phyloP scores from a whole-genome alignment of 2,113 vertebrate genomes.

The Myiopsitta monachus region DNA sequence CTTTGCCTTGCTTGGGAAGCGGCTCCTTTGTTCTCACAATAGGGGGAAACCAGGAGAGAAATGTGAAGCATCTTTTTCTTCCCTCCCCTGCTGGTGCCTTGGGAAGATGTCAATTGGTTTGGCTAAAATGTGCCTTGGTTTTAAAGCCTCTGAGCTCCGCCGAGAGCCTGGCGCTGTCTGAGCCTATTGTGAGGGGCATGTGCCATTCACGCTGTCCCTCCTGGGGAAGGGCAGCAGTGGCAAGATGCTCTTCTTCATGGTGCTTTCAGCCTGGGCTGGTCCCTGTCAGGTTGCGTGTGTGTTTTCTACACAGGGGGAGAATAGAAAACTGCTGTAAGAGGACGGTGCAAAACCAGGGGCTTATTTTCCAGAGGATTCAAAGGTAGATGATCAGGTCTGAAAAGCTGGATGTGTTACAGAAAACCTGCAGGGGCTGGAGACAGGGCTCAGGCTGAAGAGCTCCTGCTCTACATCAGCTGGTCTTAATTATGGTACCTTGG shows the following conservation, averaged over 20 bases:
- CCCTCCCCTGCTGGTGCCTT: not conserved
- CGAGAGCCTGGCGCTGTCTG: rapidly evolving
- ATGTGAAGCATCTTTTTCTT: not conserved
- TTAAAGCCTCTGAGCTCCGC: not conserved
- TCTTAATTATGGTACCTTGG: not conserved
- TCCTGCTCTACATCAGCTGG: rapidly evolving
- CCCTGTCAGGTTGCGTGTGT: not conserved
- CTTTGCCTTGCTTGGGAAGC: not conserved
- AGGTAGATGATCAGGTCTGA: not conserved
- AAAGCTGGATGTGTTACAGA: not conserved
- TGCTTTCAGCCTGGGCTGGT: not conserved
- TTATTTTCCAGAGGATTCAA: not conserved
- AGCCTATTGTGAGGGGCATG: not conserved
- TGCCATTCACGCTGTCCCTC: rapidly evolving
- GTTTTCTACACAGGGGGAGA: not conserved
- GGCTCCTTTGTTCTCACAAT: not conserved
- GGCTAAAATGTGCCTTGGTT: not conserved
- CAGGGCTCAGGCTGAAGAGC: not conserved
- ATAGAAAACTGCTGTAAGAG: not conserved
- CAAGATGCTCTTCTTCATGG: not conserved
- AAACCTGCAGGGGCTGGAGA: not conserved
- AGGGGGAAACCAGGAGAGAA: not conserved
- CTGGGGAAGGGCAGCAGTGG: not conserved
- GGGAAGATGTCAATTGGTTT: not conserved
- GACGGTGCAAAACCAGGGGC: not conserved